Conservation (phyloP, 2,797 vertebrate genomes). For the Amazonetta brasiliensis region DNA sequence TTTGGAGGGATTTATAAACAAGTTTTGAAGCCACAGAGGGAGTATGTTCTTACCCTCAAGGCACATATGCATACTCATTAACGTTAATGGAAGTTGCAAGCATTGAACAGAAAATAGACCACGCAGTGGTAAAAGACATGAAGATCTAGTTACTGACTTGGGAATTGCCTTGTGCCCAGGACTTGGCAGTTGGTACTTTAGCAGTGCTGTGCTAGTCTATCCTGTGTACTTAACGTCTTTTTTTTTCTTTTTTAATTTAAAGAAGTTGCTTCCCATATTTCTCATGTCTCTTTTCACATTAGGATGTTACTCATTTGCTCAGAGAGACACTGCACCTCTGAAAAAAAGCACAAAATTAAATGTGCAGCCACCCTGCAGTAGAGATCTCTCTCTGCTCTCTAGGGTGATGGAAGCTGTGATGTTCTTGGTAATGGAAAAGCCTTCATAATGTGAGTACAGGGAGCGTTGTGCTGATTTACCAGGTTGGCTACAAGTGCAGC, state of each 20-base stretch:
- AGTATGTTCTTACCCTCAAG: conserved; percentile 37
- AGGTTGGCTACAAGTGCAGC: not conserved
- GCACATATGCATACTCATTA: conserved; percentile 55
- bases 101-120: conserved; percentile 47
- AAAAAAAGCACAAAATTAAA: not conserved
- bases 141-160: conserved; percentile 16
- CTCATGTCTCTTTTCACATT: not conserved
- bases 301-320: not conserved
- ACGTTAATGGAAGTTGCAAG: conserved; percentile 52
- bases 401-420: not conserved
- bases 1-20: conserved; percentile 62
- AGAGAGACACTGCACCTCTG: not conserved
- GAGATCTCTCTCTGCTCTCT: not conserved
- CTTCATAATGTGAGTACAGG: not conserved
- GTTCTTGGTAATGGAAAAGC: conserved; percentile 39
- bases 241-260: conserved; percentile 1
- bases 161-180: not conserved
- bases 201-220: not conserved
- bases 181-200: not conserved
- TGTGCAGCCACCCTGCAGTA: not conserved
- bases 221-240: not conserved
- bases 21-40: conserved; percentile 41
- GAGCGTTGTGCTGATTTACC: conserved; percentile 8
- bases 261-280: not conserved
- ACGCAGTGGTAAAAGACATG: conserved; percentile 3